Evolutionary conservation across 2,888 invertebrate species (phyloP).

Genomic region (Lasioglossum leucozonium): DNA sequence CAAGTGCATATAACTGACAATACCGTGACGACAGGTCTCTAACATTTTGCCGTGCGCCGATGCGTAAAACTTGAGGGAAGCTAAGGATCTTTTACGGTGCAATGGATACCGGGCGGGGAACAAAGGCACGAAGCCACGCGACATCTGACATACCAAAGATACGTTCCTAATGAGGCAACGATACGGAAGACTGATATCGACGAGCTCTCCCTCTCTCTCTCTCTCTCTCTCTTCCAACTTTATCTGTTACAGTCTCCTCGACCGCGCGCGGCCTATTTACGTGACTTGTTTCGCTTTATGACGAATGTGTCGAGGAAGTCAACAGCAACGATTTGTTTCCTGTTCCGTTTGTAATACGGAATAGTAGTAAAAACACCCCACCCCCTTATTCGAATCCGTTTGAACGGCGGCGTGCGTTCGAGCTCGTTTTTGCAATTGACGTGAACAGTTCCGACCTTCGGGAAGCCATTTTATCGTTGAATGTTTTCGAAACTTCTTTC

Average conservation of each 20-base stretch:
- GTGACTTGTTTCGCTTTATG: conserved; percentile 8
- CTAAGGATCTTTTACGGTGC: conserved; percentile 1
- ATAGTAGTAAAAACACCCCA: background rate
- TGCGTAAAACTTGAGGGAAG: background rate
- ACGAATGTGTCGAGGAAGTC: conserved; percentile 9
- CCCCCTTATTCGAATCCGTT: background rate
- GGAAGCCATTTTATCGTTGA: background rate
- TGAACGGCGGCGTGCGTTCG: background rate
- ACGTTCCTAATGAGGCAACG: conserved; percentile 37
- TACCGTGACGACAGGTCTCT: background rate
- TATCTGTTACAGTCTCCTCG: conserved; percentile 2
- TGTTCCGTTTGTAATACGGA: background rate
- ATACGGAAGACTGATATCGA: conserved; percentile 37
- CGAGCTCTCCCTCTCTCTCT: no score
- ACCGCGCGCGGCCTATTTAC: conserved; percentile 18
- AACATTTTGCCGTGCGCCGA: background rate
- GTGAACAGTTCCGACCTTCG: background rate
- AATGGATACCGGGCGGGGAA: background rate
- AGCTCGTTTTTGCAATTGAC: background rate
- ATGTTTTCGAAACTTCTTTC: background rate
- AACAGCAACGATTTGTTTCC: conserved; percentile 7
- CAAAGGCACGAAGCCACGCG: background rate
- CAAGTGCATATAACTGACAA: background rate
- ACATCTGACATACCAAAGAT: conserved; percentile 22
- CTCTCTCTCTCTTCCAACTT: conserved; percentile 13